Evolutionary conservation across 2,797 vertebrate genomes (phyloP).

Genomic region (Sebastes minor): DNA sequence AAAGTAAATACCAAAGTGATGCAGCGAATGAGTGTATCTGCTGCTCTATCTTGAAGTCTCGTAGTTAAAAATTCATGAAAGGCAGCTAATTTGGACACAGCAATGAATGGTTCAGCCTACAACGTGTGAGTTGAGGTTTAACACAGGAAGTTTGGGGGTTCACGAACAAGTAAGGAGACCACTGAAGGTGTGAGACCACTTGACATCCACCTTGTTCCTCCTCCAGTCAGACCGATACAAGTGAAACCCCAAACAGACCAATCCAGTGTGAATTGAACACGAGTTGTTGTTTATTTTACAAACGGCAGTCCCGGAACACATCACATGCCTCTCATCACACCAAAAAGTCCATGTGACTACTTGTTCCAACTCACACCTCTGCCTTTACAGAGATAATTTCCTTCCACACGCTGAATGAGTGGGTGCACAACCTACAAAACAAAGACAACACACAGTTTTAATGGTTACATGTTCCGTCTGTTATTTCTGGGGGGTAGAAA

Average conservation of each 20-base stretch:
- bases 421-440: constrained; percentile 1
- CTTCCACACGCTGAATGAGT: constrained; percentile 6
- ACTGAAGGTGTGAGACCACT: constrained; percentile 9
- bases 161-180: constrained; percentile 1
- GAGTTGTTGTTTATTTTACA: neutral
- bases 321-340: constrained; percentile 8
- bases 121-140: constrained; percentile 33
- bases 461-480: neutral
- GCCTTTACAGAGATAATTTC: neutral
- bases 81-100: neutral
- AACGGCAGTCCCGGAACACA: neutral
- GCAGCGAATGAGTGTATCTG: neutral
- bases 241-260: neutral
- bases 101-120: neutral
- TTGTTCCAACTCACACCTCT: constrained; percentile 27
- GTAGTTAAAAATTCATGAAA: neutral
- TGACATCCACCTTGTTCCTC: neutral
- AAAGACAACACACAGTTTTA: neutral
- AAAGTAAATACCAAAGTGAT: neutral
- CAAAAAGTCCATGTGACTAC: neutral
- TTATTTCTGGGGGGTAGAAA: neutral
- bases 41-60: neutral
- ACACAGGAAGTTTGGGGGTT: constrained; percentile 42
- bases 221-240: neutral
- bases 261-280: neutral